Conservation (phyloP, 2,113 vertebrate genomes). For the Stigmatopora argus region DNA sequence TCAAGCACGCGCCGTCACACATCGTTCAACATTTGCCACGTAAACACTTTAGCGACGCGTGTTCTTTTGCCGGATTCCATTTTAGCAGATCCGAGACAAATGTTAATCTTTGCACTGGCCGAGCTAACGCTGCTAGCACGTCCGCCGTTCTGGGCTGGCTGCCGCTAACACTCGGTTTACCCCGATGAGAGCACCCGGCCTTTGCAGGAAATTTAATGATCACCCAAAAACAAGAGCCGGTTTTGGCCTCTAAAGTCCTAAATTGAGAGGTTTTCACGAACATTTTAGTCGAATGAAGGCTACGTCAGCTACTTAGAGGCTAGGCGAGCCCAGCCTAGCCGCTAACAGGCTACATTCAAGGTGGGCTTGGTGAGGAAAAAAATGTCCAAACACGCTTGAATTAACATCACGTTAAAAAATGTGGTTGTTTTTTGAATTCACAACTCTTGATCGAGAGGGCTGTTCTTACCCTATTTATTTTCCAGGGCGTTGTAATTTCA, state of each 20-base stretch:
- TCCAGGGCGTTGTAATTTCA: neutral
- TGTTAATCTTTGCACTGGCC: neutral
- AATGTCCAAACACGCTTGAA: neutral
- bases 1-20: slow-evolving; percentile 2
- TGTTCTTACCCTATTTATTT: neutral
- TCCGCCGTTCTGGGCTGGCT: slow-evolving; percentile 32
- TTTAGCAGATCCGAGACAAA: neutral
- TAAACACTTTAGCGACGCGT: slow-evolving; percentile 6
- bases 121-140: slow-evolving; percentile 10
- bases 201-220: slow-evolving; percentile 33
- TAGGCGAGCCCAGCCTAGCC: slow-evolving; percentile 36
- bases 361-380: neutral
- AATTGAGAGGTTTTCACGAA: rapidly evolving
- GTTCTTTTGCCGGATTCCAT: neutral
- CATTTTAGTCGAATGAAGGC: neutral
- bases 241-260: neutral
- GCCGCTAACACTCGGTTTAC: slow-evolving; percentile 35
- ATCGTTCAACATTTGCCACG: neutral
- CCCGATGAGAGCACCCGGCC: slow-evolving; percentile 24
- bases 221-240: neutral
- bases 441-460: neutral
- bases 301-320: slow-evolving; percentile 3
- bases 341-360: slow-evolving; percentile 14
- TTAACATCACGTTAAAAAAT: neutral
- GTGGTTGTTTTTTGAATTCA: neutral